A percentile compares a stretch with the other conserved stretches of the same genome.
phyloP scores from a whole-genome alignment of 2,888 invertebrate genomes.

The Phortica okadai region DNA sequence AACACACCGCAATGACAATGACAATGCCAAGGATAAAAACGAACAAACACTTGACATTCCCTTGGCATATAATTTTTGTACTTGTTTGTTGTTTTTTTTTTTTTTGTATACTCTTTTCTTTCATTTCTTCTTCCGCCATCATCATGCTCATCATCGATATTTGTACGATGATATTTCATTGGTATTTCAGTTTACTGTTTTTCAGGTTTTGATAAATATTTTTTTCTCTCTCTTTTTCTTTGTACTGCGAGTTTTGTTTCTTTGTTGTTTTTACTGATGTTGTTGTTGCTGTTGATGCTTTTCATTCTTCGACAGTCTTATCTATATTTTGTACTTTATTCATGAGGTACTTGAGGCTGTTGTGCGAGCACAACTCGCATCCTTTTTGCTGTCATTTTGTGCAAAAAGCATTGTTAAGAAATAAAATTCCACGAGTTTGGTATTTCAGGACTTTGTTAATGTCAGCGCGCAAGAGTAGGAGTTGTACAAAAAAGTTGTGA shows the following conservation, averaged over 20 bases:
- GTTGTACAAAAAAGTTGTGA: constrained; percentile 1
- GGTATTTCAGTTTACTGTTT: constrained; percentile 30
- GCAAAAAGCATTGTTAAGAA: constrained; percentile 62
- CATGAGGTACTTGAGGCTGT: constrained; percentile 13
- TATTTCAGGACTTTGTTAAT: constrained; percentile 54
- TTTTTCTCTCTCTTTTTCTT: not conserved
- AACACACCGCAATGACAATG: constrained; percentile 5
- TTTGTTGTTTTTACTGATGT: not conserved
- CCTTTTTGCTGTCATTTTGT: constrained; percentile 59
- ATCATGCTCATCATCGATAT: not conserved
- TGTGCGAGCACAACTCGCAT: constrained; percentile 9
- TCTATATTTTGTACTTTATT: constrained; percentile 11
- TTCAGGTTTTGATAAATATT: not conserved
- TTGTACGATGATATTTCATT: constrained; percentile 29
- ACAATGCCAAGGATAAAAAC: constrained; percentile 16
- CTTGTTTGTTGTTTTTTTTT: not conserved
- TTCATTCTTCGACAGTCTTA: constrained; percentile 1
- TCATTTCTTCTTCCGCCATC: not conserved
- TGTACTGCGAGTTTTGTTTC: not conserved
- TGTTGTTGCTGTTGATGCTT: not conserved
- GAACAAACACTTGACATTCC: constrained; percentile 28
- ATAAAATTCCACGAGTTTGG: constrained; percentile 66
- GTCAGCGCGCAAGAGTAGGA: constrained; percentile 20
- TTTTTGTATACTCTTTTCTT: not conserved
- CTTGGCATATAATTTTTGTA: constrained; percentile 29